Evolutionary conservation across 1,140 invertebrate species (phyloP).

Genomic region (Drosophila sucinea): DNA sequence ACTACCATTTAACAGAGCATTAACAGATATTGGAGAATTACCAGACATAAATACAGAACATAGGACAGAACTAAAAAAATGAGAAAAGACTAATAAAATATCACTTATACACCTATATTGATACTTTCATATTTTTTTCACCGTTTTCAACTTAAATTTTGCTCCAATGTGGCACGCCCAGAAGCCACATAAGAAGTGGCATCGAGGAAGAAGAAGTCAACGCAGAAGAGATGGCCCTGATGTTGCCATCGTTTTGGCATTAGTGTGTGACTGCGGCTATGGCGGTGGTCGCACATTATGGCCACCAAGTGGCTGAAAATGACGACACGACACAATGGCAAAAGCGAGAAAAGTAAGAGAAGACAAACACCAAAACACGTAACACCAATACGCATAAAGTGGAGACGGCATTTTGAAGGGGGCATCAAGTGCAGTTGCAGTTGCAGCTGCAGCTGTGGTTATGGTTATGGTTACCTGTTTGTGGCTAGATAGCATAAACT

Average conservation of each 20-base stretch:
- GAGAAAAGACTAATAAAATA: too few relatives aligned
- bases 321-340: constrained; percentile 34
- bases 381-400: constrained; percentile 11
- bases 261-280: constrained; percentile 12
- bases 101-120: too few relatives aligned
- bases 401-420: constrained; percentile 22
- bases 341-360: constrained; percentile 13
- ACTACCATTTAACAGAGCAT: too few relatives aligned
- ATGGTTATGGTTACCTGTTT: not conserved
- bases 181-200: constrained; percentile 11
- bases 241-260: constrained; percentile 36
- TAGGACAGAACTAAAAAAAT: too few relatives aligned
- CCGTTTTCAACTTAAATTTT: not conserved
- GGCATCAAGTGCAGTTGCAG: constrained; percentile 3
- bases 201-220: not conserved
- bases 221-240: constrained; percentile 4
- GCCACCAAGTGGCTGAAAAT: constrained; percentile 57
- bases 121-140: not conserved
- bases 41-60: too few relatives aligned
- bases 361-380: not conserved
- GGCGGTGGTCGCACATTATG: constrained; percentile 50
- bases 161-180: not conserved
- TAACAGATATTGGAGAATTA: too few relatives aligned
- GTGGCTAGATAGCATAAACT: not conserved
- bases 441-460: constrained; percentile 43